Conservation (phyloP, 1,140 invertebrate species). For the Heliconius hewitsoni region DNA sequence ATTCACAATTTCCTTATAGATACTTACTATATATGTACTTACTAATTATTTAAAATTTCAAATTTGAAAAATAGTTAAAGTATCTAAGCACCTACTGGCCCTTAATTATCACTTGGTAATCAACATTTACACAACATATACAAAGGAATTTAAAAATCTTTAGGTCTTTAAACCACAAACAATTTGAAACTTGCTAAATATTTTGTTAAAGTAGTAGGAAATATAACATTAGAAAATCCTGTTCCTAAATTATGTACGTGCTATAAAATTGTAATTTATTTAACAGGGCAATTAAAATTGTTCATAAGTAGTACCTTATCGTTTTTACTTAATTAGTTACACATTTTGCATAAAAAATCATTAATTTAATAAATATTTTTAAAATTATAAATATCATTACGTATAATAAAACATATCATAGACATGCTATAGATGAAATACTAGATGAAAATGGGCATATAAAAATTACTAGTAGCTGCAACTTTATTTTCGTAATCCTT, state of each 20-base stretch:
- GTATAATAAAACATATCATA: not conserved
- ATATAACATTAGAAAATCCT: slow-evolving; percentile 15
- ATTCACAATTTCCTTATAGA: too few species aligned
- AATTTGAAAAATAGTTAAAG: too few species aligned
- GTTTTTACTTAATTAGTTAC: not conserved
- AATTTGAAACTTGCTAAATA: slow-evolving; percentile 5
- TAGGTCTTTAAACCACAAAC: not conserved
- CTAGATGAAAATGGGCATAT: too few species aligned
- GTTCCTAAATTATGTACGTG: slow-evolving; percentile 19
- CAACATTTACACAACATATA: not conserved
- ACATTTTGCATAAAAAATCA: not conserved
- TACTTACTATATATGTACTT: too few species aligned
- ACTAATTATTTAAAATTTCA: too few species aligned
- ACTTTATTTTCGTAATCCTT: too few species aligned
- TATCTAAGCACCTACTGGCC: too few species aligned
- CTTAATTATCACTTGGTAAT: not conserved
- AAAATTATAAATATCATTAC: not conserved
- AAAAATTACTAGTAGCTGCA: too few species aligned
- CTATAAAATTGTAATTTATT: slow-evolving; percentile 11
- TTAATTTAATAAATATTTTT: not conserved
- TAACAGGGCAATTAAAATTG: slow-evolving; percentile 6
- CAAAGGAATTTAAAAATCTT: not conserved
- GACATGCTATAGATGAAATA: not conserved
- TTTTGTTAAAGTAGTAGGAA: not conserved
- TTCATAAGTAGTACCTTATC: not conserved